Base-by-base conservation (phyloP, 2,888 invertebrate genomes). In the Nematopogon swammerdamellus region DNA sequence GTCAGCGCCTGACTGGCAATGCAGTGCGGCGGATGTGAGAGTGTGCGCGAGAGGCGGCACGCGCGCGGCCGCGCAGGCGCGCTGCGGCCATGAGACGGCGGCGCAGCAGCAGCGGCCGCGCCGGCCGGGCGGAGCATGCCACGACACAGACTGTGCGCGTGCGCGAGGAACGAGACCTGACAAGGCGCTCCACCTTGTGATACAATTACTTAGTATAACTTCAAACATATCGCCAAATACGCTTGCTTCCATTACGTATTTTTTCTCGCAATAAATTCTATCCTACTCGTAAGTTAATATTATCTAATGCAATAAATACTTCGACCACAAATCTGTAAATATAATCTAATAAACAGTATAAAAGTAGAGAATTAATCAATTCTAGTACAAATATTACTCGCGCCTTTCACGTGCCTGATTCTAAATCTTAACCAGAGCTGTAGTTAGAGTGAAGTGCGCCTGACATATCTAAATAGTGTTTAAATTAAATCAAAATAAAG, bases 341-440 rank as follows among this genome's bases (percentile, higher is more conserved):
- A 59, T 58, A n/a, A n/a, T 56, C 57, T 57, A 61, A 63, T 61
- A n/a, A n/a, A n/a, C n/a, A n/a, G n/a, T n/a, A n/a, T n/a, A n/a
- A n/a, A n/a, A n/a, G n/a, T n/a, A n/a, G n/a, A n/a, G n/a, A n/a
- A n/a, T n/a, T n/a, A n/a, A 63, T 63, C 63, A 64, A 68, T 65
- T 72, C 72, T 65, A 58, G 59, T 60, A 58, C 63, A 62, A 58
- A 65, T 68, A 72, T 61, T 65, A 68, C 44, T 67, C 62, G 67
- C 66, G 74, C 76, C 77, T 76, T 74, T 72, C 70, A 70, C 64
- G 77, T 79, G 79, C 77, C 77, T 77, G 68, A n/a, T n/a, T 70
- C 68, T 68, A 72, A 73, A 58, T 64, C 59, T 36, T 45, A 61
- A 64, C 59, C 59, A 61, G 25, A 4, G 25, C n/a, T 25, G 25